Base-by-base conservation (phyloP, 2,113 vertebrate species). In the Acanthochromis polyacanthus region DNA sequence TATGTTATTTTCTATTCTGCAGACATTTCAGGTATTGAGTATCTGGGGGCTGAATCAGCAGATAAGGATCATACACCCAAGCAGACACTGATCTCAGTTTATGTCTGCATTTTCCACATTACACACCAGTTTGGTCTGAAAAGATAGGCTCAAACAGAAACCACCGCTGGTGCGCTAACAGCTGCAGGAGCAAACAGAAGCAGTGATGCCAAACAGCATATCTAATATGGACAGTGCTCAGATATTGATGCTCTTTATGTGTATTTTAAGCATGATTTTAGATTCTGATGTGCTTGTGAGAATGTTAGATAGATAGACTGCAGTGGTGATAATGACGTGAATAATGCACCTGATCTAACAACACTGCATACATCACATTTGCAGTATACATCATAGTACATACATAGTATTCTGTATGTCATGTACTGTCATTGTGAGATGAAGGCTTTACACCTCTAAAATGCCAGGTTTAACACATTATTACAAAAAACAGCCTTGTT, bases 1-100 rank as follows among this genome's bases (percentile, higher is more conserved):
- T 50, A n/a, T 43, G 3, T 76, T 82, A 16, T 69, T 75, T 79
- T 57, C 17, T 40, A 65, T 88, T 81, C 72, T 71, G 73, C 71
- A 81, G 68, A 73, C 56, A 79, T 75, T 36, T 57, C 11, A 19
- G 62, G 43, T 85, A 76, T 87, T 87, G 61, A 84, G 55, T 81
- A 67, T 83, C 72, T 68, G 61, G 12, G 25, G 40, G 38, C 85
- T 89, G 81, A 87, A 78, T 88, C 87, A 89, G 88, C 85, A 86
- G 71, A 79, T 66, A 30, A 36, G 57, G 67, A 76, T 77, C 73
- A 67, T 61, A 60, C 38, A 78, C 71, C 46, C 60, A 50, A 52
- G 73, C 50, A 14, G 59, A 61, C 46, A 72, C 45, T 66, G 63
- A 77, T 83, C n/a, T 71, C 19, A 36, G 25, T 67, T 71, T 74